Conservation (phyloP, 2,797 vertebrate genomes). For the Schizothorax lantsangensis region DNA sequence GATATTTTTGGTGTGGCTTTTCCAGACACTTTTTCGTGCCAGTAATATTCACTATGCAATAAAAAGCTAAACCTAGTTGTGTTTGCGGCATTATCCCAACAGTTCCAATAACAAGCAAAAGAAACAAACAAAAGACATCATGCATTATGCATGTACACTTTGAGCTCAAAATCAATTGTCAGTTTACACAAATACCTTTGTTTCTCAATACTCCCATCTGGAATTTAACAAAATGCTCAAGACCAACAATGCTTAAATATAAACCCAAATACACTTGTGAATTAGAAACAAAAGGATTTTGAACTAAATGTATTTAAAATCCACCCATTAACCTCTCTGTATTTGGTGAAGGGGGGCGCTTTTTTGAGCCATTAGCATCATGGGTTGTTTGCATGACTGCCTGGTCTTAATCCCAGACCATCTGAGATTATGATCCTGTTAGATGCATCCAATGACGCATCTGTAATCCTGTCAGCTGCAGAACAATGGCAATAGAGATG, state of each 20-base stretch:
- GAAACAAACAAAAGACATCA: neutral
- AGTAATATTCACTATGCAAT: neutral
- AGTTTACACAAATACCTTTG: constrained; percentile 24
- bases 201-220: constrained; percentile 1
- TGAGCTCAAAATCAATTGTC: constrained; percentile 33
- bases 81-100: neutral
- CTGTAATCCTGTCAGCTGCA: constrained; percentile 36
- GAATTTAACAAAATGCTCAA: neutral
- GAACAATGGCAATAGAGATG: constrained; percentile 43
- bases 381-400: constrained; percentile 50
- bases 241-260: constrained; percentile 2
- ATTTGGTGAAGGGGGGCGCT: neutral
- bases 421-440: constrained; percentile 58
- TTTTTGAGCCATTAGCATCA: constrained; percentile 18
- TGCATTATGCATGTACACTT: constrained; percentile 37
- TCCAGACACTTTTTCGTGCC: neutral
- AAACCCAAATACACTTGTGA: neutral
- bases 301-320: constrained; percentile 59
- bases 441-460: constrained; percentile 35
- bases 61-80: neutral
- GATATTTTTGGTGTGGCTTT: neutral
- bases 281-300: constrained; percentile 47
- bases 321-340: constrained; percentile 58
- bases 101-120: constrained; percentile 6
- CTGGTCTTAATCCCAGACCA: constrained; percentile 47